Evolutionary conservation across 1,140 invertebrate genomes (phyloP).

Genomic region (Paraescarpia echinospica): DNA sequence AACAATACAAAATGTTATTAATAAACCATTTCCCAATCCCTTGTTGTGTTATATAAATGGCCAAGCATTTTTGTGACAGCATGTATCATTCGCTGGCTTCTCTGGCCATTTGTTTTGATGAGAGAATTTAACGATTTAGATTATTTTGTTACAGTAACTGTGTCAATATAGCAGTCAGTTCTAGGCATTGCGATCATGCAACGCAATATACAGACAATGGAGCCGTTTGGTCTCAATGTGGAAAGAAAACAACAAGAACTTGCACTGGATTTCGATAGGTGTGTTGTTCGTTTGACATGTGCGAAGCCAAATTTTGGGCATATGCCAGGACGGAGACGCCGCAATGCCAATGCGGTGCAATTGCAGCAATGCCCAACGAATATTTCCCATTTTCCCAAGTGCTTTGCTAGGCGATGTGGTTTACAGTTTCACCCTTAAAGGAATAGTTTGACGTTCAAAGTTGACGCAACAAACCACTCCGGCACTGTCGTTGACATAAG

Average conservation of each 20-base stretch:
- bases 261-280: constrained; percentile 4
- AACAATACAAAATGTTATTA: not conserved
- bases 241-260: not conserved
- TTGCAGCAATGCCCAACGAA: not conserved
- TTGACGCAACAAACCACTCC: not conserved
- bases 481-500: no score
- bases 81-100: not conserved
- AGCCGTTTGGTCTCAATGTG: not conserved
- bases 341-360: not conserved
- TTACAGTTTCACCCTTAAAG: not conserved
- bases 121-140: not conserved
- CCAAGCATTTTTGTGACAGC: not conserved
- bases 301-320: not conserved
- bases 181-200: not conserved
- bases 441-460: not conserved
- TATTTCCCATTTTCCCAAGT: not conserved
- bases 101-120: not conserved
- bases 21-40: not conserved
- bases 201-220: not conserved
- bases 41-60: not conserved
- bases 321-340: not conserved
- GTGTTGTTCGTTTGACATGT: not conserved
- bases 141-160: not conserved
- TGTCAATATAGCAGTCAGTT: not conserved
- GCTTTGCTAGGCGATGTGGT: no score